Base-by-base conservation (phyloP, 2,888 invertebrate genomes). In the Griposia aprilina region DNA sequence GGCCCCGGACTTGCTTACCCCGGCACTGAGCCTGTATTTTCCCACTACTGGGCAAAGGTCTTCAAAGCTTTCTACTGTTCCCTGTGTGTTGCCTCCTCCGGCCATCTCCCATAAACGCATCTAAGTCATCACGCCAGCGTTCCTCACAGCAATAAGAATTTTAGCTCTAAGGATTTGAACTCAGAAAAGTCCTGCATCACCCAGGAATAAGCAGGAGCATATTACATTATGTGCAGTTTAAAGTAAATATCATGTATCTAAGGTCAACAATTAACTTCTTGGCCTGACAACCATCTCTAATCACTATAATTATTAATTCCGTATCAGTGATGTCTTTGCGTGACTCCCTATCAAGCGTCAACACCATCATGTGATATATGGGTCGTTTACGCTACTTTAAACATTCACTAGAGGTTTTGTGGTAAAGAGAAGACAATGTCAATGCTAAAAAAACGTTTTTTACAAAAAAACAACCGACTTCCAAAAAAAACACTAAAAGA, bases 241-340 rank as follows among this genome's bases (percentile, higher is more conserved):
- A 78, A 84, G 87, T 88, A 90, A 89, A 89, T 88, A 90, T 82
- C 57, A 63, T 83, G 72, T 86, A 90, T 91, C 88, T 90, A 87
- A 91, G 88, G 90, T 88, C 88, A 91, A 91, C 88, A 92, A 91
- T 95, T 95, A 93, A 94, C 94, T 92, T 93, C 91, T 94, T 94
- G 95, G 94, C 95, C 94, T 81, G 91, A 93, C 93, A 93, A 95
- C 94, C 80, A 79, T 86, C 80, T 87, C 87, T 92, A 90, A 91
- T 90, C 88, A 83, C 84, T 88, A 88, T 87, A 90, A 86, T 89
- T 89, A 87, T 84, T 87, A 85, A 79, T 82, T 70, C 45, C 70
- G 88, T 93, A 93, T 93, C 92, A 80, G 74, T 82, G 90, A 93
- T 94, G 91, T 87, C 88, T 92, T 89, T 92, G 91, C 90, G 87